phyloP scores from a whole-genome alignment of 2,113 vertebrate species.

The Myiopsitta monachus region DNA sequence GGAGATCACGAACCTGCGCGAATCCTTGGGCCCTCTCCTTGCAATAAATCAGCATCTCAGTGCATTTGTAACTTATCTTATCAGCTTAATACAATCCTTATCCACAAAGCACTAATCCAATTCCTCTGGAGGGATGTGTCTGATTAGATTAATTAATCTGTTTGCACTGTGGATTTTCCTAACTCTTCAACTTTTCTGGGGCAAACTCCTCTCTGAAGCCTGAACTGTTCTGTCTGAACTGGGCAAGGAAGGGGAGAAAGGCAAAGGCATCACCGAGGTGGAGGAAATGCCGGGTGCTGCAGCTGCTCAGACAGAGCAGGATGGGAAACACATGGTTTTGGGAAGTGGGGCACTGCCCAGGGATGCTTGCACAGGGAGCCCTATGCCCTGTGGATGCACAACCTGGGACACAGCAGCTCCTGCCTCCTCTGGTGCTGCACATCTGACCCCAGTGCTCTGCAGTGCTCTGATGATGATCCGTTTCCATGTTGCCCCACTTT shows the following conservation, averaged over 20 bases:
- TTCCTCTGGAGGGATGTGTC: constrained; percentile 19
- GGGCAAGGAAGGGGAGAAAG: neutral
- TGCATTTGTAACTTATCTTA: constrained; percentile 39
- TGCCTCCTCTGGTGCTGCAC: accelerated
- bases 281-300: neutral
- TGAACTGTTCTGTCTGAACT: neutral
- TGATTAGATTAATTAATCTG: constrained; percentile 58
- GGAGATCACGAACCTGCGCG: constrained; percentile 8
- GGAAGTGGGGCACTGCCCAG: neutral
- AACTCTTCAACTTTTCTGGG: neutral
- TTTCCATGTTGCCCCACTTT: neutral
- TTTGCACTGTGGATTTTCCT: constrained; percentile 32
- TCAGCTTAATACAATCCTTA: constrained; percentile 49
- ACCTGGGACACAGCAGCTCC: accelerated
- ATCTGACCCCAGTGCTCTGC: neutral
- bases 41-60: constrained; percentile 64
- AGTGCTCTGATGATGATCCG: neutral
- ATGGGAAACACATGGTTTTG: neutral
- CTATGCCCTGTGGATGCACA: accelerated
- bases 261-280: accelerated
- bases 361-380: neutral
- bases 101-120: constrained; percentile 56
- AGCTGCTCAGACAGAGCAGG: neutral
- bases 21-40: constrained; percentile 22
- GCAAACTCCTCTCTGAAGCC: neutral